These are phyloP conservation scores for Regulus satrapa DNA, from an alignment of 2,113 vertebrate species.

Conservation along the genomic window DNA sequence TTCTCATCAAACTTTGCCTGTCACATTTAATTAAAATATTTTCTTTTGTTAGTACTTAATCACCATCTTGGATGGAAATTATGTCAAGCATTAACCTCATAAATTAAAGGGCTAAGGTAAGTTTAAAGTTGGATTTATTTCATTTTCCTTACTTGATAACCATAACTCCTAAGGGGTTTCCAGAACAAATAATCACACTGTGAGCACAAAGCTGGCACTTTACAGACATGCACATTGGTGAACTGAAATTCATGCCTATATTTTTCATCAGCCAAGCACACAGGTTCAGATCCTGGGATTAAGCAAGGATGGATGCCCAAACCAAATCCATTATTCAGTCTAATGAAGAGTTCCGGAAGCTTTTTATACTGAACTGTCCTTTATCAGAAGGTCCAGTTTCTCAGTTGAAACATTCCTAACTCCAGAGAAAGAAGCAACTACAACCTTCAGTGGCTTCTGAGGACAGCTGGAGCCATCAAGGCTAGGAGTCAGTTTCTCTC, in stretches of 20 bases:
- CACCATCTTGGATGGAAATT: background rate
- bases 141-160: background rate
- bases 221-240: background rate
- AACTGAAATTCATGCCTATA: background rate
- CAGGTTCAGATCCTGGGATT: background rate
- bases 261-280: background rate
- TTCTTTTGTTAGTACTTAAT: background rate
- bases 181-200: conserved; percentile 7
- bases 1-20: background rate
- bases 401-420: background rate
- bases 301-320: background rate
- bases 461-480: background rate
- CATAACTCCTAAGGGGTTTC: background rate
- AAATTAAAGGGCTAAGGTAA: background rate
- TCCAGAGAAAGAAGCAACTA: background rate
- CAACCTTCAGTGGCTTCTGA: background rate
- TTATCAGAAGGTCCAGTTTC: background rate
- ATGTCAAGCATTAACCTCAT: background rate
- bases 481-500: background rate
- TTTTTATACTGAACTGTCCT: background rate
- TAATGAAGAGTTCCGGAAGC: background rate
- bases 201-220: background rate
- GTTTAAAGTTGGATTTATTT: conserved; percentile 32
- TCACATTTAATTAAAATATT: background rate
- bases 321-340: background rate